Percentiles rank a stretch among this genome's conserved stretches.
Evolutionary conservation across 2,888 invertebrate species (phyloP).

Genomic region (Belgica antarctica): DNA sequence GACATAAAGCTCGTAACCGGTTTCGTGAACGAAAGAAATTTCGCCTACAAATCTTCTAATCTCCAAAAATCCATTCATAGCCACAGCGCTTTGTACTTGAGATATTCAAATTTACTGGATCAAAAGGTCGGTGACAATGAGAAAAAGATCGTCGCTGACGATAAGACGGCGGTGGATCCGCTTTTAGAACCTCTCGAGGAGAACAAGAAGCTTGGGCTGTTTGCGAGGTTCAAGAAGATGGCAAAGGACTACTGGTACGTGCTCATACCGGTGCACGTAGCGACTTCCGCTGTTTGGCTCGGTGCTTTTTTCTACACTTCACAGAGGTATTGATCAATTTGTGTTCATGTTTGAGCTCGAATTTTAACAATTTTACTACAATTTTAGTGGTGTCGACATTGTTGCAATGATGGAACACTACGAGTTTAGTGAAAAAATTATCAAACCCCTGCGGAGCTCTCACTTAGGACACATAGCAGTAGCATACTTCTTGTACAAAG

Average conservation of each 20-base stretch:
- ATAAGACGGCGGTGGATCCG: not conserved
- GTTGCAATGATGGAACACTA: constrained; percentile 71
- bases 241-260: constrained; percentile 97
- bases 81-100: not conserved
- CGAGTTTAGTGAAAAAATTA: constrained; percentile 74
- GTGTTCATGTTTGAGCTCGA: no score
- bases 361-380: constrained; percentile 27
- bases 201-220: constrained; percentile 61
- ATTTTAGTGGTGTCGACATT: constrained; percentile 86
- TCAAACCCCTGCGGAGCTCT: constrained; percentile 73
- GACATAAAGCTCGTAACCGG: constrained; percentile 22
- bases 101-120: constrained; percentile 29
- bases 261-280: constrained; percentile 85
- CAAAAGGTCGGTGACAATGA: constrained; percentile 27
- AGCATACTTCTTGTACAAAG: constrained; percentile 89
- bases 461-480: constrained; percentile 86
- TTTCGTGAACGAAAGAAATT: not conserved
- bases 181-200: constrained; percentile 21
- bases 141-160: not conserved
- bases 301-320: constrained; percentile 82
- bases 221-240: constrained; percentile 84
- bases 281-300: constrained; percentile 86
- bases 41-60: not conserved
- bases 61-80: constrained; percentile 20
- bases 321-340: no score